Percentiles rank a stretch among this genome's conserved stretches.
These are phyloP conservation scores for Portunus trituberculatus DNA, from an alignment of 1,140 invertebrate genomes.

Conservation along the genomic window DNA sequence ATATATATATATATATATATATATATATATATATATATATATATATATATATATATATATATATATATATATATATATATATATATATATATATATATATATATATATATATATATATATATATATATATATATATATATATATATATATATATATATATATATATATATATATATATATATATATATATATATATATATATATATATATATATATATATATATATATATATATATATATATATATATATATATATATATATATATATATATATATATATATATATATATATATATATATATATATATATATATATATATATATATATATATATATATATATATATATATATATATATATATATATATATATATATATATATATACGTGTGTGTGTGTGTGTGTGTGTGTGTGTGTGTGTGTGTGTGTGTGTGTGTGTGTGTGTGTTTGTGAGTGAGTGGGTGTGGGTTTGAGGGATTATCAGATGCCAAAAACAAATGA, in stretches of 20 bases:
- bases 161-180: background rate
- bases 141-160: background rate
- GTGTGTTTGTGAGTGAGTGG: background rate
- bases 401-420: slow-evolving; percentile 1
- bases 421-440: slow-evolving; percentile 22
- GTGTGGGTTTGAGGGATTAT: background rate
- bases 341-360: background rate
- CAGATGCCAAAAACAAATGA: too few species aligned
- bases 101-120: background rate
- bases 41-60: background rate
- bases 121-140: background rate
- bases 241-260: background rate
- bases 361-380: background rate
- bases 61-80: background rate
- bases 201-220: background rate
- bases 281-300: background rate
- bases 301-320: background rate
- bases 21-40: background rate
- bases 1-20: background rate
- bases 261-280: background rate
- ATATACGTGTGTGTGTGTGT: background rate
- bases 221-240: background rate
- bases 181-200: background rate
- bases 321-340: background rate
- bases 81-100: background rate